A percentile compares a stretch with the other conserved stretches of the same genome.
Conservation (phyloP, 2,888 invertebrate genomes). For the Protodeltote pygarga region DNA sequence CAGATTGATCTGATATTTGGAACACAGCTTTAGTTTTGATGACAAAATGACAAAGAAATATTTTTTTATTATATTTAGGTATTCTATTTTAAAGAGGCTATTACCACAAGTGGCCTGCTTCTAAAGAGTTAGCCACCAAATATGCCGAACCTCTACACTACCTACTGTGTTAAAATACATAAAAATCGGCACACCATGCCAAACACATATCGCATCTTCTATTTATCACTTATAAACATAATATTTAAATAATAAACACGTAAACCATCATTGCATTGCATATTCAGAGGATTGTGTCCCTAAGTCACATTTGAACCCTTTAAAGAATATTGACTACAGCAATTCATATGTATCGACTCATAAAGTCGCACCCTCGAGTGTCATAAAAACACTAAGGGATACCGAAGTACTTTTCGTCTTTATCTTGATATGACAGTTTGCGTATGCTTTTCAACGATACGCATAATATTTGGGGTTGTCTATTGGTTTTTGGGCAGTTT, state of each 20-base stretch:
- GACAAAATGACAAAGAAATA: too few species aligned
- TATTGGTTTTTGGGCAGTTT: conserved; percentile 30
- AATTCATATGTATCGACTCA: conserved; percentile 31
- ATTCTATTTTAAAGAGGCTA: too few species aligned
- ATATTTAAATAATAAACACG: conserved; percentile 40
- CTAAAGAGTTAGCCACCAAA: too few species aligned
- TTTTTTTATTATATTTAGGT: too few species aligned
- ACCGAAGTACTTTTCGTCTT: conserved; percentile 11
- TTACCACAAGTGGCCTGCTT: too few species aligned
- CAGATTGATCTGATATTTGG: too few species aligned
- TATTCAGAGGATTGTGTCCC: conserved; percentile 36
- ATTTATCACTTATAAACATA: conserved; percentile 21
- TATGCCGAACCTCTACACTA: too few species aligned
- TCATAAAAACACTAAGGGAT: conserved; percentile 43
- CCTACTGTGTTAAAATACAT: too few species aligned
- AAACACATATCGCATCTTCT: too few species aligned
- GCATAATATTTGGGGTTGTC: conserved; percentile 41
- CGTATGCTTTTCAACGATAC: conserved; percentile 37
- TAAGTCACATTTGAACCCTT: conserved; percentile 43
- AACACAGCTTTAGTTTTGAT: too few species aligned
- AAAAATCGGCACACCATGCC: too few species aligned
- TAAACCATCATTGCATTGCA: conserved; percentile 36
- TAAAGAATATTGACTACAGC: conserved; percentile 44
- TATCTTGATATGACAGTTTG: conserved; percentile 44
- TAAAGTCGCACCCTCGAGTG: conserved; percentile 30